A percentile compares a stretch with the other conserved stretches of the same genome.
phyloP scores from a whole-genome alignment of 2,113 vertebrate genomes.

The Promerops cafer region DNA sequence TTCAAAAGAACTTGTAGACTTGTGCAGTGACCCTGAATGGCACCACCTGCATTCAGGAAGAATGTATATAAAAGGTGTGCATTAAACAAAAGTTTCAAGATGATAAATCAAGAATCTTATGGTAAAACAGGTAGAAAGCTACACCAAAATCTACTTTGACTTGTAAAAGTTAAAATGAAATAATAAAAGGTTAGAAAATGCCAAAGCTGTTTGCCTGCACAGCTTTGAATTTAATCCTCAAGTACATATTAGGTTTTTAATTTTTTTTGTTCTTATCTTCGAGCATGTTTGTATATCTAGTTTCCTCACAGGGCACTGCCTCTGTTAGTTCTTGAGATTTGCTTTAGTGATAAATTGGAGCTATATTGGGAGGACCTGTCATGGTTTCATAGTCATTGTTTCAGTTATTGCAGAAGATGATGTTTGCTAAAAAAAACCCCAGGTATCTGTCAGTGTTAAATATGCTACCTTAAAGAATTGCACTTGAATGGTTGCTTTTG shows the following conservation, averaged over 20 bases:
- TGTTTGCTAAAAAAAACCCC: background rate
- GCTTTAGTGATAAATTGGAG: background rate
- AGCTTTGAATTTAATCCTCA: background rate
- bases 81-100: background rate
- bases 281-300: accelerated
- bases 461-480: background rate
- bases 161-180: background rate
- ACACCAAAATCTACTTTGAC: background rate
- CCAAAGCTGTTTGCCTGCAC: background rate
- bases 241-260: accelerated
- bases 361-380: background rate
- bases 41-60: background rate
- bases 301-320: background rate
- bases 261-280: background rate
- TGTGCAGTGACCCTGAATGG: background rate
- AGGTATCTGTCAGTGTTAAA: background rate
- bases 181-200: background rate
- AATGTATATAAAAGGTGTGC: background rate
- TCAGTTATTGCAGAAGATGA: background rate
- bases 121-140: background rate
- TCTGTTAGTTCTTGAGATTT: background rate
- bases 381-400: background rate
- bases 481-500: background rate
- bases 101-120: background rate
- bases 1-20: background rate